These are phyloP conservation scores for Scleropages formosus DNA, from an alignment of 2,797 vertebrate genomes.

Conservation along the genomic window DNA sequence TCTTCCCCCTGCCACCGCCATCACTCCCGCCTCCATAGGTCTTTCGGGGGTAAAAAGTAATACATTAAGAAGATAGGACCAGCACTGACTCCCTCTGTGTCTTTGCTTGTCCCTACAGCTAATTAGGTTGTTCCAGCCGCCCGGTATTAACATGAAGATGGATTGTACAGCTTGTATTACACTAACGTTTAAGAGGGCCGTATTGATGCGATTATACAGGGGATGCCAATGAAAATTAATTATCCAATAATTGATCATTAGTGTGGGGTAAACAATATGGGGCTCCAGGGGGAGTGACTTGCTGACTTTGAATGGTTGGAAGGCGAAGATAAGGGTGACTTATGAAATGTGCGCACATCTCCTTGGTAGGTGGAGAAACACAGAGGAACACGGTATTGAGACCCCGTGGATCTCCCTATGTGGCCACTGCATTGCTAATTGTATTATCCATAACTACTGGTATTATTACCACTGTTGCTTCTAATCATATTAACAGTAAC, in stretches of 20 bases:
- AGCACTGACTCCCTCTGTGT: slow-evolving; percentile 26
- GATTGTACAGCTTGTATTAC: slow-evolving; percentile 65
- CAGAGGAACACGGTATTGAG: too few relatives aligned
- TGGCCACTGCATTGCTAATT: too few relatives aligned
- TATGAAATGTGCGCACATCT: not conserved
- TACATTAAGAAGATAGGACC: slow-evolving; percentile 41
- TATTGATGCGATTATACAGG: slow-evolving; percentile 68
- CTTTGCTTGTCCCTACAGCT: slow-evolving; percentile 47
- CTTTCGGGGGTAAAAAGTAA: slow-evolving; percentile 44
- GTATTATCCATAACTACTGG: too few relatives aligned
- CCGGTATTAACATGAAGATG: slow-evolving; percentile 59
- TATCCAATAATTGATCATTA: slow-evolving; percentile 48
- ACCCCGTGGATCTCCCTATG: too few relatives aligned
- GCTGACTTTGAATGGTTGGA: slow-evolving; percentile 11
- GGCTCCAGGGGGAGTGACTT: slow-evolving; percentile 36
- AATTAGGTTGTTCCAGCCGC: slow-evolving; percentile 48
- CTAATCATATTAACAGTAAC: not conserved
- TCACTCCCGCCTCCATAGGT: not conserved
- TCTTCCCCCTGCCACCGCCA: slow-evolving; percentile 33
- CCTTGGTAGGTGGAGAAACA: too few relatives aligned
- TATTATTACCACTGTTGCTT: too few relatives aligned
- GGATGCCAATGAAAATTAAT: slow-evolving; percentile 44
- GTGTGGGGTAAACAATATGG: slow-evolving; percentile 56
- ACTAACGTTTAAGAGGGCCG: slow-evolving; percentile 61
- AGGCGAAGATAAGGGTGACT: not conserved